Conservation (phyloP, 2,113 vertebrate species). For the Alaudala cheleensis region DNA sequence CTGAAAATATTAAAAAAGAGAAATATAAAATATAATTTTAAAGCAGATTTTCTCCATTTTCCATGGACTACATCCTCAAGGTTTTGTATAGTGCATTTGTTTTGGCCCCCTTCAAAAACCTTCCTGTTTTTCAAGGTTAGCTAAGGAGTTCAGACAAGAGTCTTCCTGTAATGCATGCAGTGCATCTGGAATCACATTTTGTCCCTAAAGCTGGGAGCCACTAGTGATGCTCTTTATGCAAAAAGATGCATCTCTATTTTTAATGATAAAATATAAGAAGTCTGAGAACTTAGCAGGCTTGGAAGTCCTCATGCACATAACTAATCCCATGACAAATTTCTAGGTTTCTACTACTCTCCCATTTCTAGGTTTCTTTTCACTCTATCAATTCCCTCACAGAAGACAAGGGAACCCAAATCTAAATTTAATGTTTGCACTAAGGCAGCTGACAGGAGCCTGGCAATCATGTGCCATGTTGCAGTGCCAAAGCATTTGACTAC, state of each 20-base stretch:
- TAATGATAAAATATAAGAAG: not conserved
- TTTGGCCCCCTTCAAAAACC: not conserved
- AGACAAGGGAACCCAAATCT: not conserved
- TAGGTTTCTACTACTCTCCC: not conserved
- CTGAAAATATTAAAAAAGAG: not conserved
- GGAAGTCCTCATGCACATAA: not conserved
- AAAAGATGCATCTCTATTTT: not conserved
- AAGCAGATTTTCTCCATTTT: not conserved
- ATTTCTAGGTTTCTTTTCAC: not conserved
- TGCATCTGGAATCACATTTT: not conserved
- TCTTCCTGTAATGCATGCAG: not conserved
- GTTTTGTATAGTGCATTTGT: not conserved
- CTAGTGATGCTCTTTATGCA: not conserved
- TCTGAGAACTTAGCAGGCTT: not conserved
- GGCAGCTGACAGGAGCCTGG: not conserved
- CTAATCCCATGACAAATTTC: not conserved
- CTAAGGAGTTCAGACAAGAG: not conserved
- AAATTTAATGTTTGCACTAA: not conserved
- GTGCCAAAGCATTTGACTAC: not conserved
- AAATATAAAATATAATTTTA: not conserved
- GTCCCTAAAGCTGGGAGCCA: not conserved
- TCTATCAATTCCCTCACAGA: not conserved
- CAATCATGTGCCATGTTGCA: not conserved
- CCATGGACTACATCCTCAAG: not conserved
- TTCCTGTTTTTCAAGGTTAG: not conserved